Conservation (phyloP, 2,113 vertebrate species). For the Acanthisitta chloris region DNA sequence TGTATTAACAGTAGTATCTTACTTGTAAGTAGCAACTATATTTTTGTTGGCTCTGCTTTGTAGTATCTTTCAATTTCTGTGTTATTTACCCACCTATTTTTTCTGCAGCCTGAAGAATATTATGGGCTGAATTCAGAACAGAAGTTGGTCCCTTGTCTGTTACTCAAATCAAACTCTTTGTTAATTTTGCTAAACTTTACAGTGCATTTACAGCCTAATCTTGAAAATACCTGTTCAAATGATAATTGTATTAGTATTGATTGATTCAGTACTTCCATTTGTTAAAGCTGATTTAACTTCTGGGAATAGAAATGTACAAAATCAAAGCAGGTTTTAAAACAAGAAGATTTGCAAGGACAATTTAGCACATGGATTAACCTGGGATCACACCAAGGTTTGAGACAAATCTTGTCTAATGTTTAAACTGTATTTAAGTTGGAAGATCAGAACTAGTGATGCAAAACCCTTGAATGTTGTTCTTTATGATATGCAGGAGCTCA, state of each 20-base stretch:
- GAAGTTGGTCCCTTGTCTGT: neutral
- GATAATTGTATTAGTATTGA: neutral
- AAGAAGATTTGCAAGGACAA: neutral
- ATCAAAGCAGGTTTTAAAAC: neutral
- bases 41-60: neutral
- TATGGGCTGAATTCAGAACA: neutral
- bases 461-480: neutral
- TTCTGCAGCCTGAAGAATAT: neutral
- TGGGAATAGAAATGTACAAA: neutral
- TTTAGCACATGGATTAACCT: neutral
- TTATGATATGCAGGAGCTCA: neutral
- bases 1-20: neutral
- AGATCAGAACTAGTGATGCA: neutral
- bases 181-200: neutral
- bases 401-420: neutral
- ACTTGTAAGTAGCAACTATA: neutral
- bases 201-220: neutral
- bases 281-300: neutral
- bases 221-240: neutral
- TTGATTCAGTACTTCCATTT: neutral
- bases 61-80: neutral
- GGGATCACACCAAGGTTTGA: neutral
- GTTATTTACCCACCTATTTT: neutral
- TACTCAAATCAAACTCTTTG: neutral
- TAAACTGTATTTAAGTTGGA: neutral